Evolutionary conservation across 2,113 vertebrate genomes (phyloP), one percentile per base, ranked within the genome.

Genomic region (Elaphurus davidianus): DNA sequence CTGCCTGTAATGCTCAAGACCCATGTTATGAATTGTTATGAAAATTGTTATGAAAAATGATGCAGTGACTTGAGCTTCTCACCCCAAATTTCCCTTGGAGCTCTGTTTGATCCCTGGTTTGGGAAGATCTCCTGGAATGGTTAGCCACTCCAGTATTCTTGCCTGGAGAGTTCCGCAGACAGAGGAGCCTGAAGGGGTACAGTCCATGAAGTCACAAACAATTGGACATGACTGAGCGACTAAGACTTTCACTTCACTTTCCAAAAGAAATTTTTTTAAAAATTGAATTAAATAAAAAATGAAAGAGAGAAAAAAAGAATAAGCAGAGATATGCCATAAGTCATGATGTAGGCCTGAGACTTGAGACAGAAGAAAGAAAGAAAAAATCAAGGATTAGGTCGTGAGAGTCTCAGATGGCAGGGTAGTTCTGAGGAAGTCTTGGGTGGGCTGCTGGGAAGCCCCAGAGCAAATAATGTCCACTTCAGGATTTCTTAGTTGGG

Each of bases 41-140:
- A 50, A 14, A 50, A 50, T 50, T 50, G 3, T 50, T 50, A 50
- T 50, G 47, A 50, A 50, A 50, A 50, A 50, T 50, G 47, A 50
- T 50, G 47, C 47, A 50, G 3, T 50, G 47, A 50, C 12, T 50
- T 50, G 47, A 50, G 3, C 47, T 50, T 50, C 47, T 50, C 47
- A 50, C 12, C 47, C 47, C 47, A 50, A 50, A 50, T 50, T 50
- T 50, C 47, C 47, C 47, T 50, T 50, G 47, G 47, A 50, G 47
- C 47, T 50, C 47, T 50, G 47, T 40, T 13, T 0, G 0, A 74
- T 12, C n/a, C n/a, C 67, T 40, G 67, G n/a, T 74, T 74, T 40
- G n/a, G 21, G 67, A 74, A 74, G n/a, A 40, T 23, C n/a, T 74
- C 67, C n/a, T 40, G n/a, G 36, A 71, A 23, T 71, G 5, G 19